Evolutionary conservation across 2,797 vertebrate species (phyloP).

Genomic region (Trichosurus vulpecula): DNA sequence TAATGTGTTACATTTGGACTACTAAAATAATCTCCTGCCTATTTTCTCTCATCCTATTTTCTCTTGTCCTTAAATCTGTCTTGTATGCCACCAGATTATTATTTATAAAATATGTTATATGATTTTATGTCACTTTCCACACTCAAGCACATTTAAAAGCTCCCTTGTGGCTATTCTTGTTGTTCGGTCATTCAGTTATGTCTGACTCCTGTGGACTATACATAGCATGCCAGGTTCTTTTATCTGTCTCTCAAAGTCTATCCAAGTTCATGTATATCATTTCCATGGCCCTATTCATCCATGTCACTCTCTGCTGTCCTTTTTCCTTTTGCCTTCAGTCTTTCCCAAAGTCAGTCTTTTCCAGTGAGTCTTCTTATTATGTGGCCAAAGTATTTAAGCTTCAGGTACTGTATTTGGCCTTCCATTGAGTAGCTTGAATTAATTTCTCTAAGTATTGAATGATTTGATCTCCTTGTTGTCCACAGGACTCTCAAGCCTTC

Average conservation of each 20-base stretch:
- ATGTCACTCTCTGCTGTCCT: not conserved
- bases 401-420: not conserved
- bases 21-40: not conserved
- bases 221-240: not conserved
- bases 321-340: not conserved
- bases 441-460: too few relatives aligned
- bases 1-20: not conserved
- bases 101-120: not conserved
- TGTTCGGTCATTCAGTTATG: not conserved
- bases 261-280: not conserved
- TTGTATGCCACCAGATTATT: not conserved
- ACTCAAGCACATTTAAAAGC: not conserved
- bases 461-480: too few relatives aligned
- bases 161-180: not conserved
- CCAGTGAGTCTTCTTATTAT: too few relatives aligned
- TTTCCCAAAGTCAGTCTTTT: not conserved
- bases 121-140: not conserved
- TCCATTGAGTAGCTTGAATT: not conserved
- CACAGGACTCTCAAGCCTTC: not conserved
- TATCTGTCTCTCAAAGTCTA: not conserved
- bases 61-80: not conserved
- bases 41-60: not conserved
- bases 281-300: not conserved
- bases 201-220: not conserved
- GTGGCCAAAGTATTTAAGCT: not conserved